A percentile compares a stretch with the other conserved stretches of the same genome.
Conservation (phyloP, 2,888 invertebrate species). For the Andrena camellia region DNA sequence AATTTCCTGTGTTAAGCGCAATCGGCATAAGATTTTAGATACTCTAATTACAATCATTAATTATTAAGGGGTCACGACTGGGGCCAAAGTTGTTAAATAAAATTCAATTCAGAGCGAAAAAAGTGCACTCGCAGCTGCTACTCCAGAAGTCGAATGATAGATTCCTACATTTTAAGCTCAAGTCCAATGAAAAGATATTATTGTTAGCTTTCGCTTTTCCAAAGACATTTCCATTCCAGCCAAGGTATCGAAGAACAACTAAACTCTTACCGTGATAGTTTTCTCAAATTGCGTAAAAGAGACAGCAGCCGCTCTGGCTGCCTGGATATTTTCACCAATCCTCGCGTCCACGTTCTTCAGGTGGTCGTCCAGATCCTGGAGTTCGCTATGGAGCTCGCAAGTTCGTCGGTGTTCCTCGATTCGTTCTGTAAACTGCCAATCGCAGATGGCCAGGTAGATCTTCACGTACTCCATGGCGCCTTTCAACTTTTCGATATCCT, state of each 20-base stretch:
- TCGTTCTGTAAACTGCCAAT: conserved; percentile 86
- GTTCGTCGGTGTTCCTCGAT: conserved; percentile 89
- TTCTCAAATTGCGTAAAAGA: conserved; percentile 92
- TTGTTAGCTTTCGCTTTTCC: too few relatives aligned
- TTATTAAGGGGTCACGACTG: too few relatives aligned
- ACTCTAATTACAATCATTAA: too few relatives aligned
- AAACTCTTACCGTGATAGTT: conserved; percentile 89
- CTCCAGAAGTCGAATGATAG: too few relatives aligned
- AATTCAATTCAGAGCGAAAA: too few relatives aligned
- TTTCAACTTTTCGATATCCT: conserved; percentile 90
- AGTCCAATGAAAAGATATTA: too few relatives aligned
- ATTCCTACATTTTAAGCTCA: too few relatives aligned
- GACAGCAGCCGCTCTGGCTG: conserved; percentile 89
- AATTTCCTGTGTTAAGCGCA: neutral
- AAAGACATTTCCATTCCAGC: too few relatives aligned
- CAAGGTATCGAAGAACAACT: too few relatives aligned
- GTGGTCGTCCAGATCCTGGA: conserved; percentile 83
- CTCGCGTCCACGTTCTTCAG: conserved; percentile 73
- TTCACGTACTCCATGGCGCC: conserved; percentile 88
- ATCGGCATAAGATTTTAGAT: neutral
- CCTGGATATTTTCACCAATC: conserved; percentile 89
- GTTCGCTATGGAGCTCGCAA: conserved; percentile 90
- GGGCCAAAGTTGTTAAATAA: too few relatives aligned
- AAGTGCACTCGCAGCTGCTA: too few relatives aligned
- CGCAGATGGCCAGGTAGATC: conserved; percentile 89